Evolutionary conservation across 2,113 vertebrate genomes (phyloP).

Genomic region (Phrynosoma blainvillii): DNA sequence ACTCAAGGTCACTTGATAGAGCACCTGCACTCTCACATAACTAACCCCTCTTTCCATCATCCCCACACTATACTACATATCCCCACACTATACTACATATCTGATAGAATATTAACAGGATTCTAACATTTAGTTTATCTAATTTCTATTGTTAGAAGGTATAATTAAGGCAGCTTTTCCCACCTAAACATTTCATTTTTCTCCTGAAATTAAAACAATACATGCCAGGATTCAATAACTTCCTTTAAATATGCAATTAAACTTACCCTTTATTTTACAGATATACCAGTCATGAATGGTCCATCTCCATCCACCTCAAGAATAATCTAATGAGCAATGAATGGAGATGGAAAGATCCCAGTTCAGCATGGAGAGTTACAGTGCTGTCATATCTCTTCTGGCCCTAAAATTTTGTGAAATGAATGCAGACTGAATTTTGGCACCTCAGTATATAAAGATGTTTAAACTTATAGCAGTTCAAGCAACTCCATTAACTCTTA

Average conservation of each 20-base stretch:
- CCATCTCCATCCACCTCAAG: neutral
- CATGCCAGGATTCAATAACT: neutral
- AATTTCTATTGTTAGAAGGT: neutral
- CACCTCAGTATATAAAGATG: neutral
- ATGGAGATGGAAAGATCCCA: neutral
- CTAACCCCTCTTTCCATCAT: too few species aligned
- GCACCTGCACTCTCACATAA: too few species aligned
- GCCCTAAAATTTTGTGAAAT: neutral
- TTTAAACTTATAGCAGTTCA: neutral
- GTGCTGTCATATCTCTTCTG: neutral
- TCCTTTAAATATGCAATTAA: neutral
- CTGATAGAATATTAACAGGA: too few species aligned
- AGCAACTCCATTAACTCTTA: neutral
- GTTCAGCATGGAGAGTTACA: neutral
- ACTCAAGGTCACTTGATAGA: too few species aligned
- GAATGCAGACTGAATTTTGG: neutral
- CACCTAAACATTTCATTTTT: neutral
- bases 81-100: too few species aligned
- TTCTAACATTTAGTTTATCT: too few species aligned
- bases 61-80: too few species aligned
- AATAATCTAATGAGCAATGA: neutral
- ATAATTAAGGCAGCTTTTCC: neutral
- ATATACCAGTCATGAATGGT: neutral
- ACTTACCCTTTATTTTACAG: neutral
- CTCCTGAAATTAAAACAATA: neutral